Percentiles rank a stretch among this genome's conserved stretches.
Evolutionary conservation across 1,140 invertebrate species (phyloP).

Genomic region (Mizuhopecten yessoensis): DNA sequence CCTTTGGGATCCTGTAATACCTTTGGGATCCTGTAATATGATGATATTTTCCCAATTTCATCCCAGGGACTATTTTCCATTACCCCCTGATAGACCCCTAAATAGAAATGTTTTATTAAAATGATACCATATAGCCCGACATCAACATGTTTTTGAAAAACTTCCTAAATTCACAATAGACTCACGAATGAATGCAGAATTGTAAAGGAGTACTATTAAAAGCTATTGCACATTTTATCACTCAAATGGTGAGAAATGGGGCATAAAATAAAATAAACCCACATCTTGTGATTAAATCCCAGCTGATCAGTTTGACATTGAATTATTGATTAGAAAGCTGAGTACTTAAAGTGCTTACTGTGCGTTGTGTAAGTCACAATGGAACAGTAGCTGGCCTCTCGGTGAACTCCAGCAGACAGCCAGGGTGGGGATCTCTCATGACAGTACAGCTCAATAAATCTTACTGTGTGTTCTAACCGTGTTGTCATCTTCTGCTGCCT

Average conservation of each 20-base stretch:
- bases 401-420: neutral
- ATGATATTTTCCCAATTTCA: too few species aligned
- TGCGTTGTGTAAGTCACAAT: neutral
- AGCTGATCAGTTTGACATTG: neutral
- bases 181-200: neutral
- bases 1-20: too few species aligned
- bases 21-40: too few species aligned
- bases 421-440: neutral
- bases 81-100: too few species aligned
- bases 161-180: neutral
- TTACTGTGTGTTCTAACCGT: too few species aligned
- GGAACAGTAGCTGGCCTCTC: too few species aligned
- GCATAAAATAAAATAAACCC: neutral
- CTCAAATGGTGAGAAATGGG: neutral
- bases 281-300: neutral
- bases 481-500: too few species aligned
- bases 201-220: neutral
- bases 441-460: too few species aligned
- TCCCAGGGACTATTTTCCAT: too few species aligned
- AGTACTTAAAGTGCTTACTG: neutral
- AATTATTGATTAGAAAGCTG: neutral
- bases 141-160: neutral
- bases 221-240: neutral
- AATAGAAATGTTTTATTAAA: too few species aligned
- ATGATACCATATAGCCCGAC: too few species aligned